A percentile compares a stretch with the other conserved stretches of the same genome.
These are phyloP conservation scores for Manduca sexta DNA, from an alignment of 1,140 invertebrate species.

Conservation along the genomic window DNA sequence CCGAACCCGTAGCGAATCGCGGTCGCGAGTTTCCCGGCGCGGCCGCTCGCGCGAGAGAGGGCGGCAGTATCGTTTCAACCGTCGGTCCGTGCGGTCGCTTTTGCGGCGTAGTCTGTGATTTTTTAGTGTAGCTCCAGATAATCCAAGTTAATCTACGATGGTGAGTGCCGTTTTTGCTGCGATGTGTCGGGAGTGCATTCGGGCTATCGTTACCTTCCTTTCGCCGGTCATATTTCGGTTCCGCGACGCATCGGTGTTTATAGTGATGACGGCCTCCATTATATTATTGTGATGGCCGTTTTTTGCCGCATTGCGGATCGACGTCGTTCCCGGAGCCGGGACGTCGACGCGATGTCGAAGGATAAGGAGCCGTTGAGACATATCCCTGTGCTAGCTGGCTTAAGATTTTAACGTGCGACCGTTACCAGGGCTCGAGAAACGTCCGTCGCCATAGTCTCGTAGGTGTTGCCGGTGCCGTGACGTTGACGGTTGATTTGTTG, in stretches of 20 bases:
- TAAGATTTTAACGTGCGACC: not conserved
- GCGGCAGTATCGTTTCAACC: constrained; percentile 74
- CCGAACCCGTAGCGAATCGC: constrained; percentile 57
- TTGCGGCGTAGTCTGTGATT: constrained; percentile 71
- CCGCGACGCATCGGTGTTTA: constrained; percentile 67
- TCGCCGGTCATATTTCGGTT: constrained; percentile 57
- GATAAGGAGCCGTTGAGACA: not conserved
- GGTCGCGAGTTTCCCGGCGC: constrained; percentile 62
- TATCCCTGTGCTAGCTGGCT: not conserved
- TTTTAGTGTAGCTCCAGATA: constrained; percentile 73
- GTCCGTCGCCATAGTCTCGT: constrained; percentile 61
- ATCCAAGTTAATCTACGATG: constrained; percentile 76
- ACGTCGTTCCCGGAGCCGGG: constrained; percentile 28
- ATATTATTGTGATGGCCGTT: constrained; percentile 72
- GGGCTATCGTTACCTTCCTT: constrained; percentile 27
- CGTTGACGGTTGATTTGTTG: constrained; percentile 24
- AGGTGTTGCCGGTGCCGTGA: constrained; percentile 64
- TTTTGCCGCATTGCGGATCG: constrained; percentile 72
- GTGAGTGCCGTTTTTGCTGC: constrained; percentile 73
- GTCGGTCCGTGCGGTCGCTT: constrained; percentile 71
- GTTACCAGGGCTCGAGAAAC: constrained; percentile 30
- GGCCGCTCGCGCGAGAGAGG: constrained; percentile 70
- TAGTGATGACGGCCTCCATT: constrained; percentile 72
- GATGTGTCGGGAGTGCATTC: constrained; percentile 52
- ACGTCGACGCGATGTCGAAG: not conserved